Evolutionary conservation across 2,888 invertebrate genomes (phyloP), one percentile per base, ranked within the genome.

Genomic region (Cheilosia grossa): DNA sequence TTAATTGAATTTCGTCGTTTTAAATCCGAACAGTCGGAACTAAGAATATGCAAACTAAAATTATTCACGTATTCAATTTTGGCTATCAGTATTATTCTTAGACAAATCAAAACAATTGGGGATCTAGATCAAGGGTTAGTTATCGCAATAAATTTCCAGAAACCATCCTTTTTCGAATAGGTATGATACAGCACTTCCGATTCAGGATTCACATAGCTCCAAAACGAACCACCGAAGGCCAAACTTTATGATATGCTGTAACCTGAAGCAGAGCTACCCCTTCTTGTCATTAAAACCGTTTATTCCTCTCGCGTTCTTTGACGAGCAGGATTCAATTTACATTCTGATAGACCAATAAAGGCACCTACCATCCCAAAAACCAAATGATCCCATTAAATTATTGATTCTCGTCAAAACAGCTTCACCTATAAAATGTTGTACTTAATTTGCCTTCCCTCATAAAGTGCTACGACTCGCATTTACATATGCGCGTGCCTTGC

Each of bases 361-460:
- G 7, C 10, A 13, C 42, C 21, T 19, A 37, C 44, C 56, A 21
- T 30, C 53, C 37, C 49, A 40, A 66, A 40, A 53, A 37, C 66
- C 13, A 66, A 30, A 58, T 17, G 37, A 58, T 70, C 37, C 49
- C 51, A 61, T 72, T 61, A 72, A 72, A 72, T 51, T 72, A 61
- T 61, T 42, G 72, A 72, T 72, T 72, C 72, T 15, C 59, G 59
- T 61, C 61, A 51, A 72, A 61, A 40, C 40, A 59, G 27, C 59
- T 61, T 72, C 30, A 19, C 44, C 49, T 15, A 49, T 40, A 47
- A 58, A 70, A 59, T 42, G 17, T 21, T 37, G 37, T 24, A 49
- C 70, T 70, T 70, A 47, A 70, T 59, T 58, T 59, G 27, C 49
- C 40, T 15, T 37, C 70, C n/a, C 15, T 24, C 49, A 72, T 72